A percentile compares a stretch with the other conserved stretches of the same genome.
Conservation (phyloP, 2,888 invertebrate species). For the Gymnosoma rotundatum region DNA sequence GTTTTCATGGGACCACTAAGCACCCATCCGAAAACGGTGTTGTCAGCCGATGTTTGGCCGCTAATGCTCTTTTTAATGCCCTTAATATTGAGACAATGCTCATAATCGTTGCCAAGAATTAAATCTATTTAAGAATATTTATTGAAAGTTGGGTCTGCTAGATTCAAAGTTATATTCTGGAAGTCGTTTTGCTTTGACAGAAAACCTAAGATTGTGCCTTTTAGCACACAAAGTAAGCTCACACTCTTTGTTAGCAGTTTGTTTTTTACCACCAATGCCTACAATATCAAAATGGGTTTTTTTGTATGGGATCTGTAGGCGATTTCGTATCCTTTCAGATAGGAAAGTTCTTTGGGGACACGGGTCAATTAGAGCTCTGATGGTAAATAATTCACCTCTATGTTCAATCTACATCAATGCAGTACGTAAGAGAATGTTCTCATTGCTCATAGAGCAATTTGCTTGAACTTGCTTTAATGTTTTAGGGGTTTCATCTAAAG, state of each 20-base stretch:
- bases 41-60: background rate
- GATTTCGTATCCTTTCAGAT: no score
- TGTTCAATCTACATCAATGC: no score
- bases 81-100: conserved; percentile 5
- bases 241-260: background rate
- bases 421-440: no score
- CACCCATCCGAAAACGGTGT: no score
- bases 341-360: no score
- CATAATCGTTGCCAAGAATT: conserved; percentile 4
- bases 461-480: no score
- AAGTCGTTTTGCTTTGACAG: background rate
- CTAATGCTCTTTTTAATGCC: conserved; percentile 4
- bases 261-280: background rate
- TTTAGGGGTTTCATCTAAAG: no score
- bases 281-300: background rate
- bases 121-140: background rate
- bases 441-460: no score
- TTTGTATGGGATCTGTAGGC: background rate
- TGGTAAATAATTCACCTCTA: no score
- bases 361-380: no score
- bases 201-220: background rate
- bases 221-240: background rate
- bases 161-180: background rate
- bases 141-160: conserved; percentile 18
- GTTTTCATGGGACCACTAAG: background rate